Base-by-base conservation (phyloP, 2,888 invertebrate species). In the Lepidocyrtoides sp. region DNA sequence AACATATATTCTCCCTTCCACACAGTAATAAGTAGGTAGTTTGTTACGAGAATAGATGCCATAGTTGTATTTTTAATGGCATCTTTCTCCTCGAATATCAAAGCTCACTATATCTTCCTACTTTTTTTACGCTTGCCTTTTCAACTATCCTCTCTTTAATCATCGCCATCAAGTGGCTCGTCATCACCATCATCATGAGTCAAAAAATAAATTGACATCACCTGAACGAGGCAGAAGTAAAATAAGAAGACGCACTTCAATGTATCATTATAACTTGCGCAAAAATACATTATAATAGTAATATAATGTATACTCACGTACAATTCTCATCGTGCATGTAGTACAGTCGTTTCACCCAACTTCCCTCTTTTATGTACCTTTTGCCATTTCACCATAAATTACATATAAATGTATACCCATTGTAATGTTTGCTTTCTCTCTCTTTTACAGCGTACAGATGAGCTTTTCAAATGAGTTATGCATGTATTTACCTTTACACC, bases 151-250 rank as follows among this genome's bases (percentile, higher is more conserved):
- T 69, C 14, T n/a, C 77, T 77, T 57, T 83, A 60, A 83, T 83
- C 83, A 83, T 83, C 36, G 20, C 36, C 63, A 63, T 83, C 63
- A 63, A 60, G 36, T 63, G 60, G 63, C 83, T 83, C 82, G n/a
- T n/a, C n/a, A n/a, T n/a, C n/a, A n/a, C n/a, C n/a, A n/a, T 82
- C 66, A 36, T 63, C 83, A 66, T 63, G 63, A 81, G 57, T 57
- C 75, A 32, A 81, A 81, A 81, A 81, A 81, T 83, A 44, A 83
- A 83, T 83, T 83, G 83, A 83, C 83, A 83, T 83, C 66, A 48
- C 83, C 83, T 66, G 83, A 83, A 60, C 66, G 83, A 83, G 63
- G 26, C 26, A 41, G 63, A 20, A 36, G 36, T 5, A n/a, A 29
- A 77, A 77, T 48, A n/a, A n/a, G n/a, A n/a, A n/a, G n/a, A n/a